Evolutionary conservation across 2,113 vertebrate species (phyloP).

Genomic region (Nycticebus coucang): DNA sequence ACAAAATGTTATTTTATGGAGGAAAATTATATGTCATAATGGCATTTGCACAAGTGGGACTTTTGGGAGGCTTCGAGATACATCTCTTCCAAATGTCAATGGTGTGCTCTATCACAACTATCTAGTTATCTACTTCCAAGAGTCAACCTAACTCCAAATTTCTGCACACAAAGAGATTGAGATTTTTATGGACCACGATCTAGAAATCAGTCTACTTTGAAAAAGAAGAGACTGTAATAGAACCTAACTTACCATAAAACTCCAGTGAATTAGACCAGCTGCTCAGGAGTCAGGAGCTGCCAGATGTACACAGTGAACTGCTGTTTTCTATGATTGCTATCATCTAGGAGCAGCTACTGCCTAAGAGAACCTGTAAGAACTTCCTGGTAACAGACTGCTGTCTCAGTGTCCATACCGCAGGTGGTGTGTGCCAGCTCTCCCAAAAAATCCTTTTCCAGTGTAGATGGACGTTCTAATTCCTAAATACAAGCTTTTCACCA

Average conservation of each 20-base stretch:
- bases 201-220: conserved; percentile 26
- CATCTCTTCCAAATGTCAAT: background rate
- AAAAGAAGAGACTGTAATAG: conserved; percentile 40
- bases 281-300: background rate
- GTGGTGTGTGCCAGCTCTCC: background rate
- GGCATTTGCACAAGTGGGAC: background rate
- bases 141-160: background rate
- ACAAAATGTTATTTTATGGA: conserved; percentile 40
- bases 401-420: background rate
- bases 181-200: conserved; percentile 7
- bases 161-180: background rate
- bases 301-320: background rate
- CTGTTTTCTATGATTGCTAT: background rate
- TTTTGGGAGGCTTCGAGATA: background rate
- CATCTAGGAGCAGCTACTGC: background rate
- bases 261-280: conserved; percentile 13
- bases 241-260: conserved; percentile 48
- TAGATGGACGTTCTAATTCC: background rate
- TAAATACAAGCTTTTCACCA: background rate
- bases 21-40: conserved; percentile 24
- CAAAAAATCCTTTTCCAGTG: background rate
- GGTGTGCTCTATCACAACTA: background rate
- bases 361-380: background rate
- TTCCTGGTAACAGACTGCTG: background rate
- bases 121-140: conserved; percentile 41